Percentiles rank a stretch among this genome's conserved stretches.
These are phyloP conservation scores for Triplophysa yarkandensis DNA, from an alignment of 2,797 vertebrate species.

Conservation along the genomic window DNA sequence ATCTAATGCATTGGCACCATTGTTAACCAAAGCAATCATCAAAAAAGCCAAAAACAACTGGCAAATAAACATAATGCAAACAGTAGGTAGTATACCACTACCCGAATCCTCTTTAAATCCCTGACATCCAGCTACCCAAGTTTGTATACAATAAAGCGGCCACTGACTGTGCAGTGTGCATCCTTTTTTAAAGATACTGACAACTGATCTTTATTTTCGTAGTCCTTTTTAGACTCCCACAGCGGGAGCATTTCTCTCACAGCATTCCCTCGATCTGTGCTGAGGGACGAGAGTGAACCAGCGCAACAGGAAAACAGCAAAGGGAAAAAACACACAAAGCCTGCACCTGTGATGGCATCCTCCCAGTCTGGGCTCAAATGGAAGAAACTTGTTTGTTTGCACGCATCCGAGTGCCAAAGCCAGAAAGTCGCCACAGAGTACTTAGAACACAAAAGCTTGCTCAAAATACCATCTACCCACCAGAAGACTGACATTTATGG, in stretches of 20 bases:
- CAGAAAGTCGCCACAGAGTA: not conserved
- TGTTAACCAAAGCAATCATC: not conserved
- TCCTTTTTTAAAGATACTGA: constrained; percentile 19
- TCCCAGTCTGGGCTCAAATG: constrained; percentile 7
- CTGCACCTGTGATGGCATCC: constrained; percentile 36
- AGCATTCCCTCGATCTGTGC: constrained; percentile 45
- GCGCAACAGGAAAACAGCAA: constrained; percentile 7
- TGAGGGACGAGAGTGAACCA: constrained; percentile 29
- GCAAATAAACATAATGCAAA: constrained; percentile 22
- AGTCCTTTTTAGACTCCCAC: constrained; percentile 20
- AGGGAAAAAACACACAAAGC: constrained; percentile 42
- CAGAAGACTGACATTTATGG: constrained; percentile 48
- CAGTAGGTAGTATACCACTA: constrained; percentile 17
- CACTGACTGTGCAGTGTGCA: constrained; percentile 33
- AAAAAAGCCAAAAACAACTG: not conserved
- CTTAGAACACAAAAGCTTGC: not conserved
- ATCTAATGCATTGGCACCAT: too few species aligned
- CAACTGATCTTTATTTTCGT: constrained; percentile 33
- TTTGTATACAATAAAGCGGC: constrained; percentile 37
- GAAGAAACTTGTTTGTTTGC: constrained; percentile 51
- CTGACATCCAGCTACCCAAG: constrained; percentile 16
- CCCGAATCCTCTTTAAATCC: constrained; percentile 20
- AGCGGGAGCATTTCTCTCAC: constrained; percentile 22
- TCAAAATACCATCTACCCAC: constrained; percentile 7
- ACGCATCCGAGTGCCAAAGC: constrained; percentile 8